These are phyloP conservation scores for Crematogaster levior DNA, from an alignment of 2,888 invertebrate species.

Conservation along the genomic window DNA sequence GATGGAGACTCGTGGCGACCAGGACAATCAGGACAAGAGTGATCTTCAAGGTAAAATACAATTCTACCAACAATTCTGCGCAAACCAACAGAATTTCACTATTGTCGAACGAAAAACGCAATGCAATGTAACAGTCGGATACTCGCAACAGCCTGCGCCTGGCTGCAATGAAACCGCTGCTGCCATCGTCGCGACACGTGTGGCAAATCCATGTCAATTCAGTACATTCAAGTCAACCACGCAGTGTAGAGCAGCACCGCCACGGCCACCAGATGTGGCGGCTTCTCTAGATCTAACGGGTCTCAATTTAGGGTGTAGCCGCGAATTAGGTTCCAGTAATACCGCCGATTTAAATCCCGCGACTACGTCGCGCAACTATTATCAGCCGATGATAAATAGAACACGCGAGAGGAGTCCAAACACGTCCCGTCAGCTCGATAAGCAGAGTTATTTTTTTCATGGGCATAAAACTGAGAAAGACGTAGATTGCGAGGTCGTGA, in stretches of 20 bases:
- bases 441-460: constrained; percentile 83
- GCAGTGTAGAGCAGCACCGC: constrained; percentile 55
- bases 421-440: constrained; percentile 75
- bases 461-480: constrained; percentile 83
- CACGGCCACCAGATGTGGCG: constrained; percentile 53
- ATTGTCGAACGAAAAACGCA: constrained; percentile 86
- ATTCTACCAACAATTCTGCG: constrained; percentile 84
- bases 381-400: constrained; percentile 56
- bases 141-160: constrained; percentile 56
- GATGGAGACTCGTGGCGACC: constrained; percentile 80
- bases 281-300: constrained; percentile 73
- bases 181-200: constrained; percentile 24
- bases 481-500: constrained; percentile 74
- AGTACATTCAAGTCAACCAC: constrained; percentile 80
- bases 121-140: constrained; percentile 57
- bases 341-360: constrained; percentile 64
- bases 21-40: constrained; percentile 83
- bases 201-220: constrained; percentile 76
- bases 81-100: constrained; percentile 81
- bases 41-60: constrained; percentile 84
- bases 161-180: constrained; percentile 62
- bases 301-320: constrained; percentile 73
- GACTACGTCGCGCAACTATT: constrained; percentile 60
- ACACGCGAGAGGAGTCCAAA: constrained; percentile 66
- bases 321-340: constrained; percentile 71